These are phyloP conservation scores for Aepyceros melampus DNA, from an alignment of 2,113 vertebrate species.

Conservation along the genomic window DNA sequence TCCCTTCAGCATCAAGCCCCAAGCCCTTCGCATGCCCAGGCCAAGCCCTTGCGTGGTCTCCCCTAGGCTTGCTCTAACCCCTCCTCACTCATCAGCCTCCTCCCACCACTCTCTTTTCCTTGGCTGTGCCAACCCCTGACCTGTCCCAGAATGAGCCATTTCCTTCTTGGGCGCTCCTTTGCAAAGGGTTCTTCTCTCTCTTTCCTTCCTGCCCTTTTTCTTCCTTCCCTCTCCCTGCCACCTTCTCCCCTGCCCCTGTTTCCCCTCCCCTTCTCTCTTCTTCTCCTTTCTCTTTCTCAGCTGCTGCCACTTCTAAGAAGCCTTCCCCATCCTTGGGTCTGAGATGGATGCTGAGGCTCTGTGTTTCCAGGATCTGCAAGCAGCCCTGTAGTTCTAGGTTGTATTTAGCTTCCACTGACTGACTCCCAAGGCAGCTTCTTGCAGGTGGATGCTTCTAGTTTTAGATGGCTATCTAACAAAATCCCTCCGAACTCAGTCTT, in stretches of 20 bases:
- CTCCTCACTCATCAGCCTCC: fast-evolving
- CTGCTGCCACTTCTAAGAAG: neutral
- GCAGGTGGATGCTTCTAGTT: neutral
- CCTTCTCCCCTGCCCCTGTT: neutral
- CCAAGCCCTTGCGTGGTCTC: fast-evolving
- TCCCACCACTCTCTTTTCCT: neutral
- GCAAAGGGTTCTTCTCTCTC: neutral
- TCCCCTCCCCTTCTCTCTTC: neutral
- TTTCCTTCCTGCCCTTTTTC: neutral
- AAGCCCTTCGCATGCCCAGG: neutral
- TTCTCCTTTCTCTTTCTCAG: neutral
- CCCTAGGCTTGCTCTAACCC: neutral
- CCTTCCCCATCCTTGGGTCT: neutral
- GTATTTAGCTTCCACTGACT: neutral
- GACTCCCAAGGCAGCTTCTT: neutral
- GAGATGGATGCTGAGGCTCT: neutral
- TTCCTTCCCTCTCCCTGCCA: fast-evolving
- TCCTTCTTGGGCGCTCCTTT: neutral
- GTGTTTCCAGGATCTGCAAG: neutral
- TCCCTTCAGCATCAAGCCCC: neutral
- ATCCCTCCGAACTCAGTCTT: neutral
- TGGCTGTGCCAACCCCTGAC: neutral
- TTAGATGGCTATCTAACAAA: neutral
- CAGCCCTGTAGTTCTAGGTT: neutral
- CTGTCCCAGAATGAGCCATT: neutral